Conservation (phyloP, 2,797 vertebrate species). For the Anomalospiza imberbis region DNA sequence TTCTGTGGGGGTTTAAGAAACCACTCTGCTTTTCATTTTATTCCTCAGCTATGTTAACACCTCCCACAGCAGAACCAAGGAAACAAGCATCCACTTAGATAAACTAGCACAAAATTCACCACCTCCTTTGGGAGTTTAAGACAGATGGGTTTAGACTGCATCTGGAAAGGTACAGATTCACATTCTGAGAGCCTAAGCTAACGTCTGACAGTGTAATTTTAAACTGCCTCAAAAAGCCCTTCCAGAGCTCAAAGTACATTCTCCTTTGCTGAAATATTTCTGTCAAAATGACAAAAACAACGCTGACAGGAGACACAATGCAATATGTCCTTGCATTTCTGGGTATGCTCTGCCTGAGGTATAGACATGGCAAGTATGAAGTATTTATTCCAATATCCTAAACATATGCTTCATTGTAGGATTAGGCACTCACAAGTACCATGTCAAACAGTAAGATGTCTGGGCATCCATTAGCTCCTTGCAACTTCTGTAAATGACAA, state of each 20-base stretch:
- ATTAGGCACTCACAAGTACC: neutral
- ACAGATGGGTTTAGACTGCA: neutral
- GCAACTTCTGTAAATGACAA: neutral
- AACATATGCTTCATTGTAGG: neutral
- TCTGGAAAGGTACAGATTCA: neutral
- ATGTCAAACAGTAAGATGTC: neutral
- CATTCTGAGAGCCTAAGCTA: neutral
- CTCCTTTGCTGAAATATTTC: neutral
- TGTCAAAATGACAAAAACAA: neutral
- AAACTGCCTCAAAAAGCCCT: neutral
- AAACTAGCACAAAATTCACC: neutral
- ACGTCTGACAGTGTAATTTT: neutral
- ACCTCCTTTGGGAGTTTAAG: neutral
- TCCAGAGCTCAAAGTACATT: neutral
- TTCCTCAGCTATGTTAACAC: neutral
- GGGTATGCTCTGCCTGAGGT: neutral
- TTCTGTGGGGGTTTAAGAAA: neutral
- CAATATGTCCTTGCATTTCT: neutral
- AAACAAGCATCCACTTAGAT: neutral
- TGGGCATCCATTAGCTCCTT: neutral
- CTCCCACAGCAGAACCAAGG: conserved; percentile 13
- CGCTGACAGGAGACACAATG: neutral
- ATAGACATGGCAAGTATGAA: neutral
- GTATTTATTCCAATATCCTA: neutral
- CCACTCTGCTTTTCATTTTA: neutral